Percentiles rank a stretch among this genome's conserved stretches.
Conservation (phyloP, 2,888 invertebrate species). For the Mechanitis messenoides region DNA sequence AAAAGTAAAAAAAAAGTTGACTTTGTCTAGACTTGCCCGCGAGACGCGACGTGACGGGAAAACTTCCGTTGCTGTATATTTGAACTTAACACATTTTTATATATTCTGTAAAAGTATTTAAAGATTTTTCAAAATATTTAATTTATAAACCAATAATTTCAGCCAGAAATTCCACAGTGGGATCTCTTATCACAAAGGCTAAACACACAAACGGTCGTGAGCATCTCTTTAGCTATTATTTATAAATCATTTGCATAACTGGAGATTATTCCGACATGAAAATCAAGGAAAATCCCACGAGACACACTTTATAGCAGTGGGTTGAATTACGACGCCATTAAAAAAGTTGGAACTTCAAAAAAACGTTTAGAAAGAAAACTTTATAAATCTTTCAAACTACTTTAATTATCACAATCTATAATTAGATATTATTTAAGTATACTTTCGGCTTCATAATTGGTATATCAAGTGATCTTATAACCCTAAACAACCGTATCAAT, state of each 20-base stretch:
- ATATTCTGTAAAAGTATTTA: not conserved
- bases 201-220: conserved; percentile 15
- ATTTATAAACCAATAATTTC: no score
- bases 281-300: conserved; percentile 20
- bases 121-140: no score
- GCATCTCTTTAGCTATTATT: conserved; percentile 6
- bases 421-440: conserved; percentile 35
- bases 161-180: not conserved
- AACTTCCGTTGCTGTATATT: conserved; percentile 11
- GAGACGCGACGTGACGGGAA: conserved; percentile 58
- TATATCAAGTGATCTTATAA: conserved; percentile 55
- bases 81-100: conserved; percentile 5
- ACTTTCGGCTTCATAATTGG: conserved; percentile 48
- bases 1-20: conserved; percentile 54
- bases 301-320: conserved; percentile 14
- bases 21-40: conserved; percentile 64
- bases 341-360: conserved; percentile 9
- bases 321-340: conserved; percentile 15
- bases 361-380: conserved; percentile 3
- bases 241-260: conserved; percentile 12
- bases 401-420: conserved; percentile 15
- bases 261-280: conserved; percentile 13
- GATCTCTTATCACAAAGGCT: conserved; percentile 10
- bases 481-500: conserved; percentile 37
- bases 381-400: conserved; percentile 4